These are phyloP conservation scores for Cataglyphis rosenhaueri DNA, from an alignment of 2,888 invertebrate species.

Conservation along the genomic window DNA sequence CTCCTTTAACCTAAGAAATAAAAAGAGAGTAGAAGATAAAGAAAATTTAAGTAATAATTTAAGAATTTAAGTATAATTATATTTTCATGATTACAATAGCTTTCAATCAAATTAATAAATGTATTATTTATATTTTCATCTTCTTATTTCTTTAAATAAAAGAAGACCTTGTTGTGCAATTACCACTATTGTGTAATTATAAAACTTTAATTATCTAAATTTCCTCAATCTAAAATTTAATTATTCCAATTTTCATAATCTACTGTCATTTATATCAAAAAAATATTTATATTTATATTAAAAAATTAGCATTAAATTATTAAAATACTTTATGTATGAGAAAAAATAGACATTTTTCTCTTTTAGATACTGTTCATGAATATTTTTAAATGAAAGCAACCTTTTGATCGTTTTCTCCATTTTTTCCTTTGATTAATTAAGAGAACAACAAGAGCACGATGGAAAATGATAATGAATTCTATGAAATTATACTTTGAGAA, in stretches of 20 bases:
- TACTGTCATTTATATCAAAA: neutral
- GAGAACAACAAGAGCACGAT: neutral
- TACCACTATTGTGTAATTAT: neutral
- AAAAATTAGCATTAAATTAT: neutral
- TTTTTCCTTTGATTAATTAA: neutral
- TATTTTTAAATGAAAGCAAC: neutral
- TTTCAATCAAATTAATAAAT: neutral
- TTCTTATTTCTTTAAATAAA: neutral
- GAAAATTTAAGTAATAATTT: neutral
- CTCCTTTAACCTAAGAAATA: neutral
- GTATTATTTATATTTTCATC: neutral
- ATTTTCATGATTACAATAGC: neutral
- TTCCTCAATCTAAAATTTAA: neutral
- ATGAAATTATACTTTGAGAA: neutral
- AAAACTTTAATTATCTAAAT: neutral
- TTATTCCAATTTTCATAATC: neutral
- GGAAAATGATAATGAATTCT: neutral
- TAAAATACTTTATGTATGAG: neutral
- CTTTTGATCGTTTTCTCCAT: neutral
- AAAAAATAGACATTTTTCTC: neutral
- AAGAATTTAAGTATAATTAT: neutral
- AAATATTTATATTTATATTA: neutral
- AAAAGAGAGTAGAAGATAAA: neutral
- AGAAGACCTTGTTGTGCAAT: neutral
- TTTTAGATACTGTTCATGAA: neutral